Evolutionary conservation across 2,888 invertebrate genomes (phyloP).

Genomic region (Polydesmus complanatus): DNA sequence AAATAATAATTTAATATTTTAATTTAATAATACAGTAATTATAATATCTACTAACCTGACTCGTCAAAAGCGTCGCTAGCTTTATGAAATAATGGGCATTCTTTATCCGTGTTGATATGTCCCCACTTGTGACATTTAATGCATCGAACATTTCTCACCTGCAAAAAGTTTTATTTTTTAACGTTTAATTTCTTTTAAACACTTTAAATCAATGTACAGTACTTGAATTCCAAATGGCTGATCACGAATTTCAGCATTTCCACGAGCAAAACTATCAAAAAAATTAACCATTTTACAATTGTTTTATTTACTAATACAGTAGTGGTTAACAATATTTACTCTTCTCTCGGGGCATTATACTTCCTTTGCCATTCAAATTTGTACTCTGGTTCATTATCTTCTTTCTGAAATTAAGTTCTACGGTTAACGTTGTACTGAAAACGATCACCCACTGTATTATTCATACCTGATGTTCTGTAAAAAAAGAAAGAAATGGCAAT

Average conservation of each 20-base stretch:
- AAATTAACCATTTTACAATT: no score
- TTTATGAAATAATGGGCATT: conserved; percentile 68
- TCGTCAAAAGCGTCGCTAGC: conserved; percentile 3
- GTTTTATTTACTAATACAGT: no score
- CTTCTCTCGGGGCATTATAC: conserved; percentile 96
- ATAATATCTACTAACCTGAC: neutral
- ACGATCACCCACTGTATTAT: no score
- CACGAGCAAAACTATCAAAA: conserved; percentile 71
- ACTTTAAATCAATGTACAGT: conserved; percentile 58
- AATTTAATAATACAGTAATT: neutral
- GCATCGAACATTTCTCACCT: conserved; percentile 70
- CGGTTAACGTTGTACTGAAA: neutral
- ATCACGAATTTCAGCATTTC: conserved; percentile 92
- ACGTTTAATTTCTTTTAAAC: conserved; percentile 58
- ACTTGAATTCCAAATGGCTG: conserved; percentile 98
- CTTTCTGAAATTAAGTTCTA: conserved; percentile 38
- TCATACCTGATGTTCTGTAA: conserved; percentile 19
- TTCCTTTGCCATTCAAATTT: conserved; percentile 99
- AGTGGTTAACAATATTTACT: conserved; percentile 35
- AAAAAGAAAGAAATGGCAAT: neutral
- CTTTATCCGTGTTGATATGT: conserved; percentile 70
- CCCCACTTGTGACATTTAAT: conserved; percentile 99
- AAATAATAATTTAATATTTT: neutral
- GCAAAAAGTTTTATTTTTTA: conserved; percentile 91
- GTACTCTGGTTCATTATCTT: conserved; percentile 88